Base-by-base conservation (phyloP, 1,140 invertebrate species). In the Gryllus bimaculatus region DNA sequence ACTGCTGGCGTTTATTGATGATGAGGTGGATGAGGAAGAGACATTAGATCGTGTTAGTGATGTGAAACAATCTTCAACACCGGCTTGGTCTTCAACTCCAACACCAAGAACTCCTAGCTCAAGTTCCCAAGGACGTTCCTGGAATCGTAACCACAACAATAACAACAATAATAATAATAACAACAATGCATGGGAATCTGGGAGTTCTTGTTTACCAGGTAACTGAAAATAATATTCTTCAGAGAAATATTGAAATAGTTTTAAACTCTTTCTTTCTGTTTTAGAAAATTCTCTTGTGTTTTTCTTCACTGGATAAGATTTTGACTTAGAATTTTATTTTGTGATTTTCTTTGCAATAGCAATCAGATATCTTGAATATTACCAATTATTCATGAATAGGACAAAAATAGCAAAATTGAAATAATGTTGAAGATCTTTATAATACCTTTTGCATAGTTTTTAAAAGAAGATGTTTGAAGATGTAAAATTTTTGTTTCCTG, bases 1-100 rank as follows among this genome's bases (percentile, higher is more conserved):
- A 82, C 83, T 89, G 12, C 88, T 90, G 84, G 88, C 88, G 66
- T 90, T 91, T 81, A 90, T 91, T 79, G 83, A 83, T 12, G 83
- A 83, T 76, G 83, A 84, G 48, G 83, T 81, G 75, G 90, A 90
- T 83, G 82, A 82, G 1, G 90, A 90, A 82, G 87, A 89, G 18
- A 66, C 54, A 66, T 18, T 66, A 66, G 54, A 66, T 66, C 54
- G 54, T 66, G 54, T 66, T 81, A 90, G 89, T 85, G 77, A 78
- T 26, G 12, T 39, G 15, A 73, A 75, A n/a, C n/a, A 49, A n/a
- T 21, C 74, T 76, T 8, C 77, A n/a, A 48, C 74, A 13, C 49
- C 77, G 8, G 49, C 73, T 13, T 73, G 78, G 73, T 47, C 73
- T 20, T 49, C 78, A 13, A 26, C 78, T 12, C 81, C 77, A n/a